phyloP scores from a whole-genome alignment of 2,797 vertebrate species.

The Dallia pectoralis region DNA sequence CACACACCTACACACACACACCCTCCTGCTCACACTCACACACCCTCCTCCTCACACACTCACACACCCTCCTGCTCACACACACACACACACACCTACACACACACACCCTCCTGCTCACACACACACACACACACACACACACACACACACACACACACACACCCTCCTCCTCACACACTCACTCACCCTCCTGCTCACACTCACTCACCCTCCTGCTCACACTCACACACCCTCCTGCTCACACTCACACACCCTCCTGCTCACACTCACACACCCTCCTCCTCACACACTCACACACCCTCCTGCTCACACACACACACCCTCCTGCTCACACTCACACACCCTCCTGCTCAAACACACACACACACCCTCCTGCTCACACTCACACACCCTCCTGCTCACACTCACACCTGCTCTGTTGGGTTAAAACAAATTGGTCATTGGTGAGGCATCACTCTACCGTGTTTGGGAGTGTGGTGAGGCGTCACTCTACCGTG shows the following conservation, averaged over 20 bases:
- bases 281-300: too few relatives aligned
- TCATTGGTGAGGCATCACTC: too few relatives aligned
- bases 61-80: slow-evolving; percentile 35
- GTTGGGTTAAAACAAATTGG: too few relatives aligned
- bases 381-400: slow-evolving; percentile 12
- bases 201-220: slow-evolving; percentile 18
- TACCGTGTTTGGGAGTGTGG: too few relatives aligned
- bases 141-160: too few relatives aligned
- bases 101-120: slow-evolving; percentile 27
- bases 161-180: slow-evolving; percentile 38
- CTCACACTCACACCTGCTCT: slow-evolving; percentile 49
- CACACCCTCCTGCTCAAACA: slow-evolving; percentile 38
- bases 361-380: too few relatives aligned
- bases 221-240: slow-evolving; percentile 51
- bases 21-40: slow-evolving; percentile 45
- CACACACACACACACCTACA: slow-evolving; percentile 34
- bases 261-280: slow-evolving; percentile 46
- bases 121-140: too few relatives aligned
- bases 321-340: neutral
- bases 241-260: slow-evolving; percentile 11
- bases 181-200: too few relatives aligned
- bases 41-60: too few relatives aligned
- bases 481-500: too few relatives aligned
- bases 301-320: slow-evolving; percentile 45
- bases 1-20: slow-evolving; percentile 20